Evolutionary conservation across 2,888 invertebrate genomes (phyloP).

Genomic region (Athalia rosae): DNA sequence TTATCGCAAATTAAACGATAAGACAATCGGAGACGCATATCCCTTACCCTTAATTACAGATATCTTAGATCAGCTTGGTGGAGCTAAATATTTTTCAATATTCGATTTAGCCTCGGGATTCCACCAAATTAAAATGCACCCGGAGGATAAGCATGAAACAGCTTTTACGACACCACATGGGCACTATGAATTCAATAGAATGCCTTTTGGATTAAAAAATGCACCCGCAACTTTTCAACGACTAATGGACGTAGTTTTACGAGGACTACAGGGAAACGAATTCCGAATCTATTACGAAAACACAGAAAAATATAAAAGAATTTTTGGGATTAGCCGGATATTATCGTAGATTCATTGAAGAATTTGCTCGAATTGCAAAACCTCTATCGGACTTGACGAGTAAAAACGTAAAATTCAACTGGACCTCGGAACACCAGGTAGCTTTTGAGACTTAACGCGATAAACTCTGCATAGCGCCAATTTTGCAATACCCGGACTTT

Average conservation of each 20-base stretch:
- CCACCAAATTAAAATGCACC: neutral
- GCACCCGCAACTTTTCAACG: conserved; percentile 1
- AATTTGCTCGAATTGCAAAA: too few relatives aligned
- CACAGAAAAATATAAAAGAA: too few relatives aligned
- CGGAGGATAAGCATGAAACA: neutral
- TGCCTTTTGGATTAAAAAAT: conserved; percentile 19
- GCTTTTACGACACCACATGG: conserved; percentile 8
- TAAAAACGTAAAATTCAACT: conserved; percentile 19
- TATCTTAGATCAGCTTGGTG: neutral
- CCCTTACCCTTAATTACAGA: conserved; percentile 3
- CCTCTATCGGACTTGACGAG: conserved; percentile 21
- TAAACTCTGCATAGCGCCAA: neutral
- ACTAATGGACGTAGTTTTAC: neutral
- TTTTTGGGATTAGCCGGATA: too few relatives aligned
- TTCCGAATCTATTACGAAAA: neutral
- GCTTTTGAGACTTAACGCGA: conserved; percentile 33
- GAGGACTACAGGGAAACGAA: neutral
- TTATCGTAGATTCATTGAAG: too few relatives aligned
- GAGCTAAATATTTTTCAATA: conserved; percentile 17
- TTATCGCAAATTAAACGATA: neutral
- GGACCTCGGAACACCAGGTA: conserved; percentile 6
- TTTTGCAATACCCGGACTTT: neutral
- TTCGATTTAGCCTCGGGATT: conserved; percentile 12
- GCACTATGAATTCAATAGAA: neutral
- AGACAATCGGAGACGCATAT: neutral